Evolutionary conservation across 1,140 invertebrate genomes (phyloP).

Genomic region (Drosophila subpulchrella): DNA sequence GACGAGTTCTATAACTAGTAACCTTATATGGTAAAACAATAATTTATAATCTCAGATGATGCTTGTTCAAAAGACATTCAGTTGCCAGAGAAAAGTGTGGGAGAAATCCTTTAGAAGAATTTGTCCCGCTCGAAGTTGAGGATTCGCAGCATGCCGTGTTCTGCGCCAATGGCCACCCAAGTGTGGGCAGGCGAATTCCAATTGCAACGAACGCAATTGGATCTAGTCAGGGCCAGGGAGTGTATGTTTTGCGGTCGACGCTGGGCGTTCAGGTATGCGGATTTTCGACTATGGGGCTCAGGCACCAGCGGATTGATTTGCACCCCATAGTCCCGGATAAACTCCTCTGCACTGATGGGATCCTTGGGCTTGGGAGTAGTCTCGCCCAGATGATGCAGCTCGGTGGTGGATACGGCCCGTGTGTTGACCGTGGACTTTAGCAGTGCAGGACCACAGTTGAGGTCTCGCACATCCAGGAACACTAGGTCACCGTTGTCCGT

Average conservation of each 20-base stretch:
- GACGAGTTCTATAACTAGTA: not conserved
- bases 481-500: conserved; percentile 68
- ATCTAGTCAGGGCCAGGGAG: conserved; percentile 34
- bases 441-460: conserved; percentile 31
- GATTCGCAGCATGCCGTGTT: conserved; percentile 73
- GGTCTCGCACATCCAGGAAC: conserved; percentile 46
- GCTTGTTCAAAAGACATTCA: conserved; percentile 9
- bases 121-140: conserved; percentile 47
- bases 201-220: conserved; percentile 65
- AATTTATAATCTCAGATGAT: conserved; percentile 41
- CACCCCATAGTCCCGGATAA: conserved; percentile 60
- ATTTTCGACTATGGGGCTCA: not conserved
- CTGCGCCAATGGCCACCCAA: conserved; percentile 69
- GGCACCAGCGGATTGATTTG: conserved; percentile 38
- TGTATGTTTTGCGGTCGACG: conserved; percentile 32
- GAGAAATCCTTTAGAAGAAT: conserved; percentile 30
- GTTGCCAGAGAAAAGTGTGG: not conserved
- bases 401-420: conserved; percentile 27
- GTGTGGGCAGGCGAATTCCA: conserved; percentile 40
- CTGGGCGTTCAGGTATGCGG: conserved; percentile 28
- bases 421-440: conserved; percentile 7
- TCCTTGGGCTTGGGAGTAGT: not conserved
- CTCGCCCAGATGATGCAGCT: conserved; percentile 32
- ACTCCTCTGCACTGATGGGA: conserved; percentile 28
- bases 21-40: conserved; percentile 11